phyloP scores from a whole-genome alignment of 2,113 vertebrate genomes.

The Epinephelus fuscoguttatus region DNA sequence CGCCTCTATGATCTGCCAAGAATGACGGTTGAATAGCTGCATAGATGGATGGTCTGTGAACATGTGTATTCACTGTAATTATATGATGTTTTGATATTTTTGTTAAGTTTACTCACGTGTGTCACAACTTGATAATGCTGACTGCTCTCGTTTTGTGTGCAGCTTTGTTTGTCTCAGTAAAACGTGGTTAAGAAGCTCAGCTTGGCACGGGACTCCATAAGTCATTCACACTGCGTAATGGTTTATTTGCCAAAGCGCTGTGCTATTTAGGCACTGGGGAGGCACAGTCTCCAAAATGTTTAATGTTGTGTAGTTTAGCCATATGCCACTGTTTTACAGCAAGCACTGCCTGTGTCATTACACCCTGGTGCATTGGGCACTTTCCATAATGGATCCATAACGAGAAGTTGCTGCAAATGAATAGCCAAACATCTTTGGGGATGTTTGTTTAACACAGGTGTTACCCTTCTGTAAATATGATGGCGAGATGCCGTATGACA shows the following conservation, averaged over 20 bases:
- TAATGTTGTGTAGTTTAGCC: constrained; percentile 87
- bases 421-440: constrained; percentile 72
- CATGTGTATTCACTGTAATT: constrained; percentile 25
- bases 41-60: not conserved
- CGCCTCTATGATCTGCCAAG: not conserved
- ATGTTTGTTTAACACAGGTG: constrained; percentile 80
- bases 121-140: constrained; percentile 21
- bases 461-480: constrained; percentile 58
- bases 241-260: constrained; percentile 84
- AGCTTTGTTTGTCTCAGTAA: constrained; percentile 60
- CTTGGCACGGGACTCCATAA: constrained; percentile 63
- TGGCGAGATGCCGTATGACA: constrained; percentile 40
- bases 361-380: constrained; percentile 77
- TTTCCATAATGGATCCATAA: constrained; percentile 83
- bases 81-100: constrained; percentile 11
- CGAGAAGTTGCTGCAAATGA: constrained; percentile 74
- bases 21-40: not conserved
- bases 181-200: constrained; percentile 52
- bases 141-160: constrained; percentile 36
- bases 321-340: constrained; percentile 85
- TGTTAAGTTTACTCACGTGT: not conserved
- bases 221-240: constrained; percentile 79
- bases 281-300: constrained; percentile 80
- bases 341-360: constrained; percentile 81
- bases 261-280: constrained; percentile 83